Conservation (phyloP, 2,113 vertebrate species). For the Hippopotamus amphibius region DNA sequence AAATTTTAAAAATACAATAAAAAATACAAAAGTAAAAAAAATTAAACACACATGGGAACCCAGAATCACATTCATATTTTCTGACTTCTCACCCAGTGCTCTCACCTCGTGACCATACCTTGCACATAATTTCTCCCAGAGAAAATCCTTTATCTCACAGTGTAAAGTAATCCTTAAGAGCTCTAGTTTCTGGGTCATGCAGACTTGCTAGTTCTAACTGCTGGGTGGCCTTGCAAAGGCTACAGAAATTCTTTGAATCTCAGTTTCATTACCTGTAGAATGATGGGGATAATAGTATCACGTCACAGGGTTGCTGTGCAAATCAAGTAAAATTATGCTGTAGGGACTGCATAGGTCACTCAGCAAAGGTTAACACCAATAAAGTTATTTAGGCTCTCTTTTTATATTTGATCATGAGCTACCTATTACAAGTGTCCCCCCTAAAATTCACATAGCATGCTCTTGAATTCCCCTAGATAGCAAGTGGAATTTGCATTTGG, state of each 20-base stretch:
- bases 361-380: background rate
- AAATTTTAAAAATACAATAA: background rate
- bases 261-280: background rate
- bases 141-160: background rate
- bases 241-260: background rate
- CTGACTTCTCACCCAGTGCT: background rate
- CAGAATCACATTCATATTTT: background rate
- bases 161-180: background rate
- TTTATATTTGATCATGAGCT: conserved; percentile 19
- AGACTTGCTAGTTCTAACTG: background rate
- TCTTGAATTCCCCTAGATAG: background rate
- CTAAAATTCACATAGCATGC: background rate
- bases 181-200: background rate
- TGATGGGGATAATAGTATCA: background rate
- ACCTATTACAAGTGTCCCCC: background rate
- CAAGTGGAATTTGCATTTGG: background rate
- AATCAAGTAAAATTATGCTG: conserved; percentile 5
- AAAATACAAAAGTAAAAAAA: background rate
- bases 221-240: background rate
- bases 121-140: background rate
- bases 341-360: background rate
- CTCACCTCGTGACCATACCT: background rate
- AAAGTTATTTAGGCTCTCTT: background rate
- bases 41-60: background rate
- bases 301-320: background rate